A percentile compares a stretch with the other conserved stretches of the same genome.
These are phyloP conservation scores for Microctonus brassicae DNA, from an alignment of 2,888 invertebrate species.

Conservation along the genomic window DNA sequence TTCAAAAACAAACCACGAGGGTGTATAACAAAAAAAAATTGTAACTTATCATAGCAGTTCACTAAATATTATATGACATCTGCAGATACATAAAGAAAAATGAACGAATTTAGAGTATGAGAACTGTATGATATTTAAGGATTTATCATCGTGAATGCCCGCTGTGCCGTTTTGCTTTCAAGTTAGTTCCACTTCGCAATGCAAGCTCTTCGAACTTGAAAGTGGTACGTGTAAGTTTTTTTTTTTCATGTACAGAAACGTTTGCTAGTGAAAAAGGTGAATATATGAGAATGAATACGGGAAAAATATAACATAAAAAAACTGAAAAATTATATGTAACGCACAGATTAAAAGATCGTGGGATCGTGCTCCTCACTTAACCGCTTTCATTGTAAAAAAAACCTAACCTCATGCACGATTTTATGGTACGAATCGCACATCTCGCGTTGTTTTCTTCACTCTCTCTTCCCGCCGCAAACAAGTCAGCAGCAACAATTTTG, in stretches of 20 bases:
- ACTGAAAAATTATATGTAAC: neutral
- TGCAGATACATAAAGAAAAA: neutral
- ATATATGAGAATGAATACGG: neutral
- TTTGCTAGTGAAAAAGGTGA: neutral
- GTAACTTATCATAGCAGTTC: neutral
- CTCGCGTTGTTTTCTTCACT: slow-evolving; percentile 56
- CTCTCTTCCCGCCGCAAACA: slow-evolving; percentile 50
- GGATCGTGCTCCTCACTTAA: slow-evolving; percentile 17
- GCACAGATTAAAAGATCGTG: neutral
- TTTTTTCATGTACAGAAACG: neutral
- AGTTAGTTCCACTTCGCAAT: slow-evolving; percentile 10
- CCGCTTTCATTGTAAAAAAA: neutral
- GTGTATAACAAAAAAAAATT: neutral
- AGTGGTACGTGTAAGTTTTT: neutral
- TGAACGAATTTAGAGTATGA: neutral
- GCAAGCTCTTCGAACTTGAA: slow-evolving; percentile 15
- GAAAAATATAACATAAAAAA: neutral
- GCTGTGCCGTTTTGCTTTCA: neutral
- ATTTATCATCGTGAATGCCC: slow-evolving; percentile 4
- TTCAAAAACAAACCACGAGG: neutral
- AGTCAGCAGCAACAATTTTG: slow-evolving; percentile 68
- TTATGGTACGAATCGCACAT: slow-evolving; percentile 68
- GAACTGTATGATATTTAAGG: neutral
- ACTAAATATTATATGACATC: neutral
- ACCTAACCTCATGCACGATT: slow-evolving; percentile 60